Conservation (phyloP, 2,888 invertebrate genomes). For the Diloba caeruleocephala region DNA sequence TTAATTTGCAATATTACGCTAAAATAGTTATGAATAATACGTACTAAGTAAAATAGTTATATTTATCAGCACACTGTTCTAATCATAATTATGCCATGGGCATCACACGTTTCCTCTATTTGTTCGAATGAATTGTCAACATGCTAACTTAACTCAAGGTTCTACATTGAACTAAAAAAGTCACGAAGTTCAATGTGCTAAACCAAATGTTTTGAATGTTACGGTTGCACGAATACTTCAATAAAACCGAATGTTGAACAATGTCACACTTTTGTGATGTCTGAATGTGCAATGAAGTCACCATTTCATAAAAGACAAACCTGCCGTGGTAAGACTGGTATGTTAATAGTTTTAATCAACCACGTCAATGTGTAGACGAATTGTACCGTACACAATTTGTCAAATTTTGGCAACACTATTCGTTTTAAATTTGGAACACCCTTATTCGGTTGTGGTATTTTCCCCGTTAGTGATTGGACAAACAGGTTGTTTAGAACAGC, state of each 20-base stretch:
- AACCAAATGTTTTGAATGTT: conserved; percentile 9
- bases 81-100: conserved; percentile 52
- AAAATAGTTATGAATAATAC: conserved; percentile 34
- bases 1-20: conserved; percentile 35
- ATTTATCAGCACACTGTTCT: conserved; percentile 32
- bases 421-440: no score
- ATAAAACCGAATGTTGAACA: conserved; percentile 1
- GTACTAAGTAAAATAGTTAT: conserved; percentile 27
- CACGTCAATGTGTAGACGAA: no score
- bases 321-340: no score
- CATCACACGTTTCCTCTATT: conserved; percentile 63
- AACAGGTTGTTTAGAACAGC: no score
- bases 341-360: no score
- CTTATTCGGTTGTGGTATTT: no score
- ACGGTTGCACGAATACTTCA: conserved; percentile 8
- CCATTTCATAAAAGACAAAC: no score
- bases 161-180: conserved; percentile 47
- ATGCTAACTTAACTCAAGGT: conserved; percentile 56
- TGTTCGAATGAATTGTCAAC: conserved; percentile 57
- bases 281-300: no score
- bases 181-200: conserved; percentile 19
- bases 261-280: neutral
- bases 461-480: no score
- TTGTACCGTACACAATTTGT: no score
- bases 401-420: no score